These are phyloP conservation scores for Presbytis comata DNA, from an alignment of 2,797 vertebrate genomes.

Conservation along the genomic window DNA sequence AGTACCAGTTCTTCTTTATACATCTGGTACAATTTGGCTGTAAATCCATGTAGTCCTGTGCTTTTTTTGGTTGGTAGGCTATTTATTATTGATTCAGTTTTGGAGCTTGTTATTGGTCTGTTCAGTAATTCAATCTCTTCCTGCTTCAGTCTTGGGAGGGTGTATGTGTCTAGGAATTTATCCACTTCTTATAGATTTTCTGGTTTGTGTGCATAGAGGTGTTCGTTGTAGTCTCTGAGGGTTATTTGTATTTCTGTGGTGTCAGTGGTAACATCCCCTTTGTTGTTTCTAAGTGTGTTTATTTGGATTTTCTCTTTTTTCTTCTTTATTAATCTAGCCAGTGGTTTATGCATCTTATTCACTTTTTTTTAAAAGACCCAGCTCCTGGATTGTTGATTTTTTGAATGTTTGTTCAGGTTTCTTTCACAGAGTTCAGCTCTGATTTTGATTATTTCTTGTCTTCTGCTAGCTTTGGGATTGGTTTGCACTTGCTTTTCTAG, in stretches of 20 bases:
- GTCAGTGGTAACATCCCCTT: not conserved
- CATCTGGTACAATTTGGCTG: not conserved
- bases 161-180: not conserved
- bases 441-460: not conserved
- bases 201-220: not conserved
- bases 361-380: not conserved
- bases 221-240: not conserved
- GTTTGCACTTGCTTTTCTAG: not conserved
- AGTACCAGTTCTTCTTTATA: not conserved
- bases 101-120: not conserved
- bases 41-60: not conserved
- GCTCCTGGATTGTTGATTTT: not conserved
- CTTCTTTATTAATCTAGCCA: not conserved
- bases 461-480: not conserved
- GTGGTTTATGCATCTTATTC: not conserved
- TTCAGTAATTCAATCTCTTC: not conserved
- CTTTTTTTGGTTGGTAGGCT: not conserved
- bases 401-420: not conserved
- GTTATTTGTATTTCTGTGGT: not conserved
- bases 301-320: not conserved
- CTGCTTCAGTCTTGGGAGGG: not conserved
- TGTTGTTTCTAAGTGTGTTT: not conserved
- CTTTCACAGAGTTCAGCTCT: not conserved
- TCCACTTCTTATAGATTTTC: not conserved
- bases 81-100: not conserved